Conservation (phyloP, 2,113 vertebrate species). For the Abramis brama region DNA sequence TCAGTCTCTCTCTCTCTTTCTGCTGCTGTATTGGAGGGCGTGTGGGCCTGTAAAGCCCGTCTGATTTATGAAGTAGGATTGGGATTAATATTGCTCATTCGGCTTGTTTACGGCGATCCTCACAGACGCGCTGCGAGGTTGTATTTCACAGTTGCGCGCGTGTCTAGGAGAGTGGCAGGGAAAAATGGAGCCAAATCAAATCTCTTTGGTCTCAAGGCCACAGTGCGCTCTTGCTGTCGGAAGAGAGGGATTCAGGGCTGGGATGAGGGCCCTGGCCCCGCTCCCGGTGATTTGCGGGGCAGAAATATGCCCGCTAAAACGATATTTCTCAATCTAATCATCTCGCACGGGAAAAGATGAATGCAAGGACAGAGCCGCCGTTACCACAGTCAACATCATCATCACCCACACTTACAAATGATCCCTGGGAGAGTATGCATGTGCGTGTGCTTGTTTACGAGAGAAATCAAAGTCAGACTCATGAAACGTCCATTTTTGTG, state of each 20-base stretch:
- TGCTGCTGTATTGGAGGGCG: constrained; percentile 41
- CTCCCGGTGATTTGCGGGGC: constrained; percentile 46
- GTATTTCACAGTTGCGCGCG: constrained; percentile 65
- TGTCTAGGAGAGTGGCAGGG: constrained; percentile 44
- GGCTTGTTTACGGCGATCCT: constrained; percentile 71
- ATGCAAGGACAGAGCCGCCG: constrained; percentile 72
- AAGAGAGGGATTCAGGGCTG: constrained; percentile 65
- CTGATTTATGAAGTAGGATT: constrained; percentile 76
- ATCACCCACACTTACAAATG: constrained; percentile 65
- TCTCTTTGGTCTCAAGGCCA: constrained; percentile 70
- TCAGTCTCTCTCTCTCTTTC: constrained; percentile 49
- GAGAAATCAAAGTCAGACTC: constrained; percentile 20
- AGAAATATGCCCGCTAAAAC: constrained; percentile 53
- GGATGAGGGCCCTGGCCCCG: constrained; percentile 44
- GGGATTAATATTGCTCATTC: constrained; percentile 71
- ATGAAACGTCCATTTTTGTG: not conserved
- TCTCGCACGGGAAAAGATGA: constrained; percentile 63
- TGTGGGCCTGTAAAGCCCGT: constrained; percentile 53
- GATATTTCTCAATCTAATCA: constrained; percentile 75
- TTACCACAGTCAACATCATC: constrained; percentile 66
- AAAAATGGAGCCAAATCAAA: constrained; percentile 55
- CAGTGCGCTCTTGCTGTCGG: constrained; percentile 54
- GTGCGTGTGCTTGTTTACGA: not conserved
- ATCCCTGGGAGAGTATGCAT: constrained; percentile 22
- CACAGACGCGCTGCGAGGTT: constrained; percentile 58